Base-by-base conservation (phyloP, 2,888 invertebrate genomes). In the Atrina japonica region DNA sequence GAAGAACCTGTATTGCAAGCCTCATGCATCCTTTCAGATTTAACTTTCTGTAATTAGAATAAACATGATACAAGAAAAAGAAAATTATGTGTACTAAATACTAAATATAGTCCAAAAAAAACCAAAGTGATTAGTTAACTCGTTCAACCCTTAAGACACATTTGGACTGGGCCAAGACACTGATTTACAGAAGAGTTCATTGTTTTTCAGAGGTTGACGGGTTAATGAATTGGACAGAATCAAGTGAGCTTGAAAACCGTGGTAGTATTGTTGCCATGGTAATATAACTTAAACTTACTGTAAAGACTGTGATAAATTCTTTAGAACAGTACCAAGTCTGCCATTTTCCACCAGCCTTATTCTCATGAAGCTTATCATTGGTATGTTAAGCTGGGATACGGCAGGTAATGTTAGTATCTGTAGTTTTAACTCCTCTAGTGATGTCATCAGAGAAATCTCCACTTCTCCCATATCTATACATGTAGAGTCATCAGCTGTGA, bases 1-100 rank as follows among this genome's bases (percentile, higher is more conserved):
- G 70, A 18, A 90, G 74, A 47, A 89, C 76, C 65, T 89, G 88
- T 21, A 89, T 81, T 25, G 84, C 88, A 30, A 85, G 23, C 25
- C 71, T 76, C 49, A 78, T 78, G 60, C 80, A 82, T n/a, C 80
- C 80, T 3, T 76, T 80, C 53, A 89, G 55, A 68, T 88, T 88
- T 49, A 88, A 75, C 49, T 85, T 82, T 70, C 89, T 89, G 76
- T 25, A 73, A 73, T 29, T 18, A n/a, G n/a, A n/a, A n/a, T n/a
- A n/a, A n/a, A n/a, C n/a, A n/a, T n/a, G n/a, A n/a, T n/a, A n/a
- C n/a, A n/a, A n/a, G n/a, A n/a, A n/a, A n/a, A n/a, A n/a, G n/a
- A n/a, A n/a, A n/a, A n/a, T n/a, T n/a, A n/a, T n/a, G n/a, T n/a
- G n/a, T n/a, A n/a, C n/a, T n/a, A n/a, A n/a, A n/a, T n/a, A n/a